Evolutionary conservation across 30 jellyfish, hydroid and myxozoan species (phyloP), one percentile per base, ranked within the genome.

Genomic region (Cassiopea xamachana): DNA sequence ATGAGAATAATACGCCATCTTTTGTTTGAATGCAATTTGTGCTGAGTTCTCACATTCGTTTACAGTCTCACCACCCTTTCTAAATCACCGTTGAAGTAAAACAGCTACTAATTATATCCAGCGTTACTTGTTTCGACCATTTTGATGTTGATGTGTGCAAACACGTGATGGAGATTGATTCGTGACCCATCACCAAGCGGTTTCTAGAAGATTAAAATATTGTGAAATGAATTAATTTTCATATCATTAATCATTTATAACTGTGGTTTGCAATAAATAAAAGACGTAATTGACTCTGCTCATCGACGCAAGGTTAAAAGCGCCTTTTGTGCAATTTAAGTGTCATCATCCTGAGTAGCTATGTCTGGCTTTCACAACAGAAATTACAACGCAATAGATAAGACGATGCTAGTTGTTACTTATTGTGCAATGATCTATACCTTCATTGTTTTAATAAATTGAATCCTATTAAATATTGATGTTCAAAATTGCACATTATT

Each of bases 131-230:
- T 27, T 27, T 27, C 39, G 39, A 27, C 39, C 39, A 27, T 27
- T 27, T 27, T 27, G 39, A 27, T 27, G 39, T 27, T 27, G 39
- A 27, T 27, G 39, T 27, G 39, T 27, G 39, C 39, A 27, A 27
- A 27, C 39, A 27, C 4, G 6, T 18, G 16, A 19, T 5, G 80
- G 6, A 43, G 4, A 19, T 71, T n/a, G 27, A 71, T 71, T 19
- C 80, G 80, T 71, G 80, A 71, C 80, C 80, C 55, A 71, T 71
- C 80, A 15, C 18, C n/a, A 71, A 15, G 58, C 27, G 50, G 50
- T 27, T 4, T 71, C 27, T 71, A 5, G 5, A 51, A 71, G 80
- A 71, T 75, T 75, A 75, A 44, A 44, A 75, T 73, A n/a, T 46
- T 46, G 84, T 59, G 47, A 75, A 46, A 46, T 48, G 69, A 75